phyloP scores from a whole-genome alignment of 2,888 invertebrate species.

The Oegoconia quadripuncta region DNA sequence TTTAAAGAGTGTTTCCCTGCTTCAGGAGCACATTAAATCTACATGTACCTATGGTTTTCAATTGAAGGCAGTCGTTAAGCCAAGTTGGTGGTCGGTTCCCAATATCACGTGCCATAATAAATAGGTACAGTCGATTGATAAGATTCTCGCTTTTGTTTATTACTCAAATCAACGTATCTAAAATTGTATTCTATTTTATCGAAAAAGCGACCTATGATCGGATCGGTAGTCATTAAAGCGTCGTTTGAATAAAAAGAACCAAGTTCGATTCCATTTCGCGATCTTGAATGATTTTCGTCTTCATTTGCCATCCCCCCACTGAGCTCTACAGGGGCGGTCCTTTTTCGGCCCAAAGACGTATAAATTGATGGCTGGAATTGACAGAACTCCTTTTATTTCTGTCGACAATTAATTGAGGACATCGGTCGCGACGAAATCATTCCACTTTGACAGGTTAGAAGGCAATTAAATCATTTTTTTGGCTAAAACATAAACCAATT shows the following conservation, averaged over 20 bases:
- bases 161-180: no score
- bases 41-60: no score
- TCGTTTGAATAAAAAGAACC: neutral
- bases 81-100: no score
- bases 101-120: no score
- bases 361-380: constrained; percentile 37
- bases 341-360: constrained; percentile 30
- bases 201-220: no score
- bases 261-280: neutral
- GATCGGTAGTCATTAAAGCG: neutral
- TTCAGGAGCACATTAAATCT: no score
- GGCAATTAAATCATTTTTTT: constrained; percentile 4
- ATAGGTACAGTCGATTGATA: no score
- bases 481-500: constrained; percentile 4
- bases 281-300: constrained; percentile 1
- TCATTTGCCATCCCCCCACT: constrained; percentile 33
- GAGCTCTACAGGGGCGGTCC: constrained; percentile 52
- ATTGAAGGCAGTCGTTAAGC: no score
- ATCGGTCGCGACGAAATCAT: constrained; percentile 66
- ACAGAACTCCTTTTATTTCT: constrained; percentile 43
- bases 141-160: no score
- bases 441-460: constrained; percentile 59
- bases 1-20: no score
- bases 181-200: no score
- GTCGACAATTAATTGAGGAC: constrained; percentile 58